Conservation (phyloP, 2,797 vertebrate species). For the Rhabdomys pumilio region DNA sequence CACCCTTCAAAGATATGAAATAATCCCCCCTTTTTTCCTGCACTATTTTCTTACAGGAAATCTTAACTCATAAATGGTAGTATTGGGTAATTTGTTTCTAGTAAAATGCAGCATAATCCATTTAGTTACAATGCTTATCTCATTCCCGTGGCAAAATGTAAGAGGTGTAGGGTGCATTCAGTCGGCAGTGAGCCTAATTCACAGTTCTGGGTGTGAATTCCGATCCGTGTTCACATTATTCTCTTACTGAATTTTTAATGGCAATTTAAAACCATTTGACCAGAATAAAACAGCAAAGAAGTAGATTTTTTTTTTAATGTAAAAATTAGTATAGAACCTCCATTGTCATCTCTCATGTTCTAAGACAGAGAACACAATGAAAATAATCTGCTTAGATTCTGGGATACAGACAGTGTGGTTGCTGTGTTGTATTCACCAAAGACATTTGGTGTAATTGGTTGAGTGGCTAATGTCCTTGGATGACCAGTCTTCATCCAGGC, state of each 20-base stretch:
- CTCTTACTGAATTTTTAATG: constrained; percentile 69
- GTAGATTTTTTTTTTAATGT: constrained; percentile 56
- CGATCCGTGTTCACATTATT: constrained; percentile 79
- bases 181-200: constrained; percentile 79
- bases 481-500: constrained; percentile 35
- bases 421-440: constrained; percentile 7
- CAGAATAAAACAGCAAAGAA: constrained; percentile 72
- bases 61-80: constrained; percentile 84
- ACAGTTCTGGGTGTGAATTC: constrained; percentile 71
- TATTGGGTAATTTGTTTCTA: constrained; percentile 86
- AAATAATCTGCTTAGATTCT: constrained; percentile 35
- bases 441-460: constrained; percentile 61
- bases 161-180: constrained; percentile 81
- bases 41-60: constrained; percentile 85
- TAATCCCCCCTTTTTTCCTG: constrained; percentile 81
- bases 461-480: constrained; percentile 32
- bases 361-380: constrained; percentile 47
- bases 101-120: constrained; percentile 82
- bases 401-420: background rate
- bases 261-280: constrained; percentile 67
- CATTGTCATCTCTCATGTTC: constrained; percentile 15
- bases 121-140: constrained; percentile 84
- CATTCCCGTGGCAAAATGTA: constrained; percentile 78
- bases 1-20: constrained; percentile 84
- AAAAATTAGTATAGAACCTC: constrained; percentile 26